phyloP scores from a whole-genome alignment of 1,140 invertebrate species.

The Diorhabda sublineata region DNA sequence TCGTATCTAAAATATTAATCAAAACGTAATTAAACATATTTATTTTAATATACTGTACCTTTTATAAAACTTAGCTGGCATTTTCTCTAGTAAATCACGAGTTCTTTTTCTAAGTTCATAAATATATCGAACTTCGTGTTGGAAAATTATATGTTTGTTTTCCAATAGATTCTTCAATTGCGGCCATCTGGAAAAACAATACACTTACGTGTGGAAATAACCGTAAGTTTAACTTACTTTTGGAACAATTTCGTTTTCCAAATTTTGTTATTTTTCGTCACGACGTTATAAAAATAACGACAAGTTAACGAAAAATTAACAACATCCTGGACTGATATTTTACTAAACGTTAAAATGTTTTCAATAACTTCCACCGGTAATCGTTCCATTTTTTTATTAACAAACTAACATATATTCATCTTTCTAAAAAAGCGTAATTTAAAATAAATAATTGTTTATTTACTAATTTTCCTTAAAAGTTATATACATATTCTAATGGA shows the following conservation, averaged over 20 bases:
- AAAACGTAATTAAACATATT: neutral
- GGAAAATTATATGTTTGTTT: constrained; percentile 22
- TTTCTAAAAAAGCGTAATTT: too few species aligned
- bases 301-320: constrained; percentile 22
- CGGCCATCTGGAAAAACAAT: constrained; percentile 31
- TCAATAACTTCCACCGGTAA: constrained; percentile 23
- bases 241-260: constrained; percentile 29
- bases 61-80: constrained; percentile 32
- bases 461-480: too few species aligned
- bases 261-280: constrained; percentile 17
- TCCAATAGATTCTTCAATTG: constrained; percentile 21
- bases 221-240: constrained; percentile 17
- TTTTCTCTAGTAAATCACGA: constrained; percentile 24
- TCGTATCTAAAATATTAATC: constrained; percentile 18
- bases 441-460: too few species aligned
- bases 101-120: constrained; percentile 26
- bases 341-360: constrained; percentile 9
- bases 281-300: constrained; percentile 17
- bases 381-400: constrained; percentile 13
- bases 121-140: constrained; percentile 29
- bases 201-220: neutral
- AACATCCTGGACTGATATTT: constrained; percentile 16
- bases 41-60: constrained; percentile 3
- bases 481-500: too few species aligned
- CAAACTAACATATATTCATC: too few species aligned